Base-by-base conservation (phyloP, 2,888 invertebrate species). In the Emmelina monodactyla region DNA sequence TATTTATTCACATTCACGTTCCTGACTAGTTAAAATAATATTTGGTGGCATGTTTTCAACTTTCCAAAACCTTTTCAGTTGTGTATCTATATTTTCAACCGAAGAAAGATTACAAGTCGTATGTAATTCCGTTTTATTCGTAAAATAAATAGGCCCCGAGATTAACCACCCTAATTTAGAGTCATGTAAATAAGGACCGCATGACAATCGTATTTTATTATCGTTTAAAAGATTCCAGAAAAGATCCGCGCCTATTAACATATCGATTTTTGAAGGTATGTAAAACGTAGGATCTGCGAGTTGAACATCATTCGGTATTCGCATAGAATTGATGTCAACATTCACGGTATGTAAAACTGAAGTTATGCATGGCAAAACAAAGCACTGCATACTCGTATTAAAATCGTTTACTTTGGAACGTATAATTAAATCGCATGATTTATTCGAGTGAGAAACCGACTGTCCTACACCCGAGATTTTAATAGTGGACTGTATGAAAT, bases 171-270 rank as follows among this genome's bases (percentile, higher is more conserved):
- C 28, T n/a, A 28, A 11, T n/a, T 28, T 28, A 9, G 28, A 28
- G n/a, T 28, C 11, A 9, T 28, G 28, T 11, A 28, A 28, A 11
- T 7, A 28, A 28, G 28, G 28, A n/a, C 28, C 28, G n/a, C 7
- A 28, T 7, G 7, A 4, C n/a, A 28, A 28, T 28, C n/a, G 5
- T 9, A 28, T n/a, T n/a, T 11, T 7, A 7, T 28, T 28, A n/a
- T 28, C 28, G 28, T 28, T 28, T 28, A 28, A 28, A 7, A 28
- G 11, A 4, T 28, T n/a, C 28, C 28, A 28, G n/a, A 28, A 28
- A 9, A n/a, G 7, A 11, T 28, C 28, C 4, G 28, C 28, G 11
- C 28, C 11, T 4, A 28, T 28, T 11, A 28, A 28, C 11, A 28
- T n/a, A 28, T 28, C 28, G 28, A 28, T 11, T n/a, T 6, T 11